A percentile compares a stretch with the other conserved stretches of the same genome.
phyloP scores from a whole-genome alignment of 2,113 vertebrate species.

The Cavia porcellus region DNA sequence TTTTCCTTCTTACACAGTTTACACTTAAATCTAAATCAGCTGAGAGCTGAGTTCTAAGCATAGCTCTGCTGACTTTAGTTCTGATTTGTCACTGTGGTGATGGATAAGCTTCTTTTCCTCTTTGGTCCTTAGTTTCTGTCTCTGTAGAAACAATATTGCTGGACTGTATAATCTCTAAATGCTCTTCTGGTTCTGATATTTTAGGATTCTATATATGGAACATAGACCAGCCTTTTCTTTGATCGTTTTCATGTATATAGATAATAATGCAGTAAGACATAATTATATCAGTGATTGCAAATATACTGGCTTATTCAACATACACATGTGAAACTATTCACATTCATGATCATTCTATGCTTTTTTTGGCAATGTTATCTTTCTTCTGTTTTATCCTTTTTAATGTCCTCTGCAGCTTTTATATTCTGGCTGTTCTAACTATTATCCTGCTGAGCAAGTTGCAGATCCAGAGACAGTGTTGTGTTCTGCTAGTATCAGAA shows the following conservation, averaged over 20 bases:
- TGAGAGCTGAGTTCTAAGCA: constrained; percentile 10
- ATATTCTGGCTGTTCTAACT: constrained; percentile 21
- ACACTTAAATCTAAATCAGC: neutral
- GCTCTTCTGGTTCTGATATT: neutral
- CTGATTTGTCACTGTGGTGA: constrained; percentile 18
- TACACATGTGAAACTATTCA: neutral
- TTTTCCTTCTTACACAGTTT: constrained; percentile 13
- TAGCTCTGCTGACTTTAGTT: neutral
- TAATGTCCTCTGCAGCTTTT: constrained; percentile 18
- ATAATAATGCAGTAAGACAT: constrained; percentile 5
- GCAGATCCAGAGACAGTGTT: neutral
- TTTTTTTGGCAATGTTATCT: constrained; percentile 5
- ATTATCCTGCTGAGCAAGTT: neutral
- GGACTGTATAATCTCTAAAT: neutral
- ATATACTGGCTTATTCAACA: neutral
- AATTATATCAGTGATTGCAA: constrained; percentile 5
- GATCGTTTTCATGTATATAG: neutral
- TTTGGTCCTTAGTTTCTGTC: neutral
- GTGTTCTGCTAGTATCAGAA: constrained; percentile 11
- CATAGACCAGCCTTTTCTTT: constrained; percentile 39
- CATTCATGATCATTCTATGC: neutral
- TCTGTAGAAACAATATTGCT: neutral
- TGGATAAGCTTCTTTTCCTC: constrained; percentile 17
- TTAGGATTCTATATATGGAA: constrained; percentile 8
- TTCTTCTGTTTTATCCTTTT: constrained; percentile 41